Percentiles rank a stretch among this genome's conserved stretches.
These are phyloP conservation scores for Lethrus apterus DNA, from an alignment of 1,140 invertebrate genomes.

Conservation along the genomic window DNA sequence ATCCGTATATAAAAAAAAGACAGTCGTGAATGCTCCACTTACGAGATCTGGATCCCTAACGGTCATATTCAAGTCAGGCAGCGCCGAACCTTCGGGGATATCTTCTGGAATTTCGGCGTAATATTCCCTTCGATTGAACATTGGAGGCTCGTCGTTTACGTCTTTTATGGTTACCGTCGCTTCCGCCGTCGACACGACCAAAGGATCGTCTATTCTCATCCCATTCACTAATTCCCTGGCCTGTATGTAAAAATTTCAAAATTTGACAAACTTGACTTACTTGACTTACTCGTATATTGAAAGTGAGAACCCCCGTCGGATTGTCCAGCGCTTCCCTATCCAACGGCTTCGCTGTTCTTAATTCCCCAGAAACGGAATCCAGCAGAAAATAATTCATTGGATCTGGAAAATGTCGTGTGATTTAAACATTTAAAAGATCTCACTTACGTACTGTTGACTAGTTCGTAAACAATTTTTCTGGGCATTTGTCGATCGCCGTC, in stretches of 20 bases:
- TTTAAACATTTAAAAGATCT: neutral
- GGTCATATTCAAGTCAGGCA: conserved; percentile 77
- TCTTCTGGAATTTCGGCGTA: conserved; percentile 74
- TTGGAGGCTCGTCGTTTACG: conserved; percentile 89
- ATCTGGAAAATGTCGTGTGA: conserved; percentile 56
- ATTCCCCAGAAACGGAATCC: conserved; percentile 67
- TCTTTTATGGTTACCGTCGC: conserved; percentile 81
- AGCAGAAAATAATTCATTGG: conserved; percentile 80
- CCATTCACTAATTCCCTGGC: conserved; percentile 72
- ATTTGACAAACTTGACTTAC: neutral
- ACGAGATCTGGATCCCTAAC: conserved; percentile 81
- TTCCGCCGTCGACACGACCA: conserved; percentile 58
- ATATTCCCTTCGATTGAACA: conserved; percentile 74
- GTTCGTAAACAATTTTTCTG: conserved; percentile 66
- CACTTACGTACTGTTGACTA: conserved; percentile 66
- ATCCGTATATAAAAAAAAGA: conserved; percentile 7
- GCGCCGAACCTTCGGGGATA: conserved; percentile 68
- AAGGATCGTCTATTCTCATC: conserved; percentile 54
- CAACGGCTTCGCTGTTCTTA: conserved; percentile 73
- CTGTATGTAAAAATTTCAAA: conserved; percentile 34
- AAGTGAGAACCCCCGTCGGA: conserved; percentile 67
- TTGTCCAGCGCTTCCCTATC: conserved; percentile 75
- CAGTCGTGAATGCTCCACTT: conserved; percentile 34
- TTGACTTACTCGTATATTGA: conserved; percentile 56
- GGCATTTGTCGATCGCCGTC: conserved; percentile 78